A percentile compares a stretch with the other conserved stretches of the same genome.
phyloP scores from a whole-genome alignment of 2,888 invertebrate genomes.

The Flexamia atlantica region DNA sequence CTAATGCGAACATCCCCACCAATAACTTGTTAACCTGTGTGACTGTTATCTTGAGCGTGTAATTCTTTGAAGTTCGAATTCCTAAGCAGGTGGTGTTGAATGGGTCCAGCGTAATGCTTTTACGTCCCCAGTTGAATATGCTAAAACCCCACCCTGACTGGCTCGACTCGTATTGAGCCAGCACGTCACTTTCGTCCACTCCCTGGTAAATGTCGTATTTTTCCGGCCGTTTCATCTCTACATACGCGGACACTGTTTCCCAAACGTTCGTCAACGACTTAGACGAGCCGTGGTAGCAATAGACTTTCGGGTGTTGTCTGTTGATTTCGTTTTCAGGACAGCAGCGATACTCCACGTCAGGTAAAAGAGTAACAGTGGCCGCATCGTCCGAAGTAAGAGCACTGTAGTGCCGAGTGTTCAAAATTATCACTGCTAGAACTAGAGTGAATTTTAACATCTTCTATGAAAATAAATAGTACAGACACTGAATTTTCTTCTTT shows the following conservation, averaged over 20 bases:
- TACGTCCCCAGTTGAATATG: background rate
- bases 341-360: background rate
- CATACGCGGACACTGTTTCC: background rate
- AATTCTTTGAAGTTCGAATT: slow-evolving; percentile 8
- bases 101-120: background rate
- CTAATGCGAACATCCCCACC: background rate
- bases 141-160: background rate
- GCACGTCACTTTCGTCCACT: background rate
- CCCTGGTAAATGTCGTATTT: slow-evolving; percentile 10
- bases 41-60: background rate
- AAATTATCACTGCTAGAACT: background rate
- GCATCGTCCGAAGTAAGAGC: background rate
- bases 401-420: background rate
- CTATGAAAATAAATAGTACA: background rate
- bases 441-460: background rate
- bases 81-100: slow-evolving; percentile 23
- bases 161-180: background rate
- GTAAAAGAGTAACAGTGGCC: background rate
- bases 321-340: background rate
- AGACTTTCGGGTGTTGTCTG: background rate
- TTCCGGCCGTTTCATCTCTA: background rate
- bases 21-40: background rate
- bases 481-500: too few relatives aligned
- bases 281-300: background rate
- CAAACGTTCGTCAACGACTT: background rate